Base-by-base conservation (phyloP, 2,888 invertebrate species). In the Amphiduros pacificus region DNA sequence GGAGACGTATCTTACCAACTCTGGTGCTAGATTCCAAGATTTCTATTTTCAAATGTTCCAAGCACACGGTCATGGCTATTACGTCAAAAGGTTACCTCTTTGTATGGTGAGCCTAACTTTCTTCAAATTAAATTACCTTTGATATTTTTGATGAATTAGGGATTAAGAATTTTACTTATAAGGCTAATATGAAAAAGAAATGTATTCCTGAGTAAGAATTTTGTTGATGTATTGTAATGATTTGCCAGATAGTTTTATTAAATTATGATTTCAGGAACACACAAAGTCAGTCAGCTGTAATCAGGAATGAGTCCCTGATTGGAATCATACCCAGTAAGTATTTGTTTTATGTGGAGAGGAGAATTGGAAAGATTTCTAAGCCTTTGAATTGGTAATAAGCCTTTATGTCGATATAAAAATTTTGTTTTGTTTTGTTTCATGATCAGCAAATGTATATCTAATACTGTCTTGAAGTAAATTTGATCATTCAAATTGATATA, bases 251-350 rank as follows among this genome's bases (percentile, higher is more conserved):
- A 20, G 44, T 28, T 56, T 9, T 22, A 5, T 9, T 55, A 3
- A 9, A 36, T 36, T 41, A 36, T 58, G 11, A 20, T 26, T 58
- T 6, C 67, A 81, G 81, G 90, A 87, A 90, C 79, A 84, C 89
- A 14, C 82, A 85, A 53, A 78, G 72, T 26, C 84, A 85, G 40
- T 80, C 87, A 32, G 85, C 83, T 32, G 85, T 89, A 52, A 83
- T 90, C 22, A 87, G 87, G 68, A 86, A 89, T 68, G 84, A 89
- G 66, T 86, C 87, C 63, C 80, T 91, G 14, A 78, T 88, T 53
- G 82, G 87, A 0, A 71, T 82, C 3, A 75, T 82, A 66, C 70
- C 74, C 66, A 71, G 79, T 78, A 71, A 69, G 50, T 48, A 32
- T 17, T 22, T 58, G 27, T 40, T 29, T 22, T 28, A 24, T 55